phyloP scores from a whole-genome alignment of 2,113 vertebrate species.

The Chionis minor region DNA sequence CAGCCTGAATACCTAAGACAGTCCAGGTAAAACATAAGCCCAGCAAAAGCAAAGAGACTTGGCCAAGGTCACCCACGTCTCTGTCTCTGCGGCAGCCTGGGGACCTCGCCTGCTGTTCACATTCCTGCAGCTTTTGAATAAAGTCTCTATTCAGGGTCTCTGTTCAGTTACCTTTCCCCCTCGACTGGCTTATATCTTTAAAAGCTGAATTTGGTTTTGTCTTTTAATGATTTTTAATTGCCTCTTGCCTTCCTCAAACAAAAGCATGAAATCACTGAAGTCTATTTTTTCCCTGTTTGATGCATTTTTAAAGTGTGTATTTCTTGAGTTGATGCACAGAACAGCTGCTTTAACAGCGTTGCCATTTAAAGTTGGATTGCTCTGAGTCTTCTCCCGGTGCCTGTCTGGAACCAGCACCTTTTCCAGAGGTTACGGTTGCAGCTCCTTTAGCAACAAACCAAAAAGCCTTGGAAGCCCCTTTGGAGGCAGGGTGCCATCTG shows the following conservation, averaged over 20 bases:
- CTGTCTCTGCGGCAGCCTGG: neutral
- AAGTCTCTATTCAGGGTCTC: neutral
- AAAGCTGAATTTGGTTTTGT: neutral
- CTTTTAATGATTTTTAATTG: neutral
- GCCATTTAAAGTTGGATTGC: neutral
- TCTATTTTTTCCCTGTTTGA: neutral
- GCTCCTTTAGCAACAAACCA: neutral
- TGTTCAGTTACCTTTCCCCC: neutral
- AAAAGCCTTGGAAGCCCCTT: neutral
- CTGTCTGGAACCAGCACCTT: neutral
- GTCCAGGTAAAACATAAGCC: neutral
- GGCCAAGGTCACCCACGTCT: neutral
- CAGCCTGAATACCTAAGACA: conserved; percentile 12
- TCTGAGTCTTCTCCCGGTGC: fast-evolving
- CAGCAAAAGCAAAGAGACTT: neutral
- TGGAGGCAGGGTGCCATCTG: neutral
- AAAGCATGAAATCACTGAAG: neutral
- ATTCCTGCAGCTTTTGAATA: neutral
- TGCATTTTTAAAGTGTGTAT: neutral
- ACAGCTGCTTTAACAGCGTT: neutral
- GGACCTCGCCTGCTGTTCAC: neutral
- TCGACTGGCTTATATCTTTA: fast-evolving
- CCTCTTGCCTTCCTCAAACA: neutral
- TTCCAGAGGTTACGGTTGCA: neutral
- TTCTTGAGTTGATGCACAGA: neutral